phyloP scores from a whole-genome alignment of 2,888 invertebrate genomes.

The Galerucella pusilla region DNA sequence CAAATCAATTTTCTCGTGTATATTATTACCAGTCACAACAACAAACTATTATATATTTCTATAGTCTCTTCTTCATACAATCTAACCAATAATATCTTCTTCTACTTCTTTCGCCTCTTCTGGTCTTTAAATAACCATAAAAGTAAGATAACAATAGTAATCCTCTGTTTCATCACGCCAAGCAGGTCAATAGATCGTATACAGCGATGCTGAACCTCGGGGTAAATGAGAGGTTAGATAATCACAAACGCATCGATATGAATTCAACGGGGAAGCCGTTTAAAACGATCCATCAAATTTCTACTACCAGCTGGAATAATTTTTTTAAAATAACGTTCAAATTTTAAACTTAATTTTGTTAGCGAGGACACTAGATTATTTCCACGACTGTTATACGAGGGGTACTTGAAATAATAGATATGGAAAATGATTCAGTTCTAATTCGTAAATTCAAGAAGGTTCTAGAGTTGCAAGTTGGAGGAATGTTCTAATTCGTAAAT shows the following conservation, averaged over 20 bases:
- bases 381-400: too few species aligned
- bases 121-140: conserved; percentile 4
- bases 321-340: too few species aligned
- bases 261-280: conserved; percentile 20
- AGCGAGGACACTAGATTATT: too few species aligned
- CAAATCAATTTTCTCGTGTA: background rate
- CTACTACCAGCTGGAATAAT: background rate
- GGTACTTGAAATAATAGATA: too few species aligned
- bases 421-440: too few species aligned
- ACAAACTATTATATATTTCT: background rate
- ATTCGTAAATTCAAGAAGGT: too few species aligned
- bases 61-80: background rate
- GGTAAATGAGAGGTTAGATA: conserved; percentile 37
- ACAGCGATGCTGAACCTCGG: conserved; percentile 33
- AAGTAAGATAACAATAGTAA: conserved; percentile 32
- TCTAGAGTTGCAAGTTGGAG: too few species aligned
- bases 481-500: too few species aligned
- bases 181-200: conserved; percentile 39
- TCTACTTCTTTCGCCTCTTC: background rate
- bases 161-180: conserved; percentile 27
- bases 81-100: background rate
- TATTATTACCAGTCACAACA: background rate
- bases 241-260: conserved; percentile 18
- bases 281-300: background rate
- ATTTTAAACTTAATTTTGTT: too few species aligned